Evolutionary conservation across 2,888 invertebrate species (phyloP).

Genomic region (Apodemia mormo): DNA sequence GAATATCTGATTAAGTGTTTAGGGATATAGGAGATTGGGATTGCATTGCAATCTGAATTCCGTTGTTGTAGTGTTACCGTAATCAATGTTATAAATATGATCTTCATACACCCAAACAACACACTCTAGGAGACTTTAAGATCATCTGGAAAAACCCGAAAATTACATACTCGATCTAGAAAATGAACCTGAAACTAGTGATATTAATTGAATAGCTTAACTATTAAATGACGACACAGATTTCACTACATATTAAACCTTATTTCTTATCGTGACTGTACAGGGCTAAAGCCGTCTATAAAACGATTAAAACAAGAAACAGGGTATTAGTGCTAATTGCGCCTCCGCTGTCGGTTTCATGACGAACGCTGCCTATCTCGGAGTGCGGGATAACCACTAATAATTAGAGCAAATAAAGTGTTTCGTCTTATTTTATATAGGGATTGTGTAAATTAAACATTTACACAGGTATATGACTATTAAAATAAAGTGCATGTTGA

Average conservation of each 20-base stretch:
- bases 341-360: conserved; percentile 31
- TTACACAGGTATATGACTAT: background rate
- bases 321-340: conserved; percentile 41
- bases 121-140: no score
- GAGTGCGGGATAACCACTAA: conserved; percentile 11
- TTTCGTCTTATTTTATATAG: background rate
- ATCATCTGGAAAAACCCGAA: no score
- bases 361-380: conserved; percentile 18
- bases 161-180: no score
- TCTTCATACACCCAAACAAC: no score
- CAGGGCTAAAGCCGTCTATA: conserved; percentile 28
- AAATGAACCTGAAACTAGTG: no score
- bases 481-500: background rate
- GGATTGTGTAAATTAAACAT: background rate
- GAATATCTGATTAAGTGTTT: no score
- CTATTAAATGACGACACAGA: conserved; percentile 12
- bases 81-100: no score
- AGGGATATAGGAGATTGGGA: no score
- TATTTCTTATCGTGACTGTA: conserved; percentile 12
- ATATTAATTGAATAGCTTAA: no score
- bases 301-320: conserved; percentile 38
- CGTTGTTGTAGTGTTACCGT: no score
- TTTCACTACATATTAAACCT: background rate
- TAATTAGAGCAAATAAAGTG: conserved; percentile 13
- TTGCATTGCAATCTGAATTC: no score